Percentiles rank a stretch among this genome's conserved stretches.
Evolutionary conservation across 1,140 invertebrate genomes (phyloP).

Genomic region (Drepana arcuata): DNA sequence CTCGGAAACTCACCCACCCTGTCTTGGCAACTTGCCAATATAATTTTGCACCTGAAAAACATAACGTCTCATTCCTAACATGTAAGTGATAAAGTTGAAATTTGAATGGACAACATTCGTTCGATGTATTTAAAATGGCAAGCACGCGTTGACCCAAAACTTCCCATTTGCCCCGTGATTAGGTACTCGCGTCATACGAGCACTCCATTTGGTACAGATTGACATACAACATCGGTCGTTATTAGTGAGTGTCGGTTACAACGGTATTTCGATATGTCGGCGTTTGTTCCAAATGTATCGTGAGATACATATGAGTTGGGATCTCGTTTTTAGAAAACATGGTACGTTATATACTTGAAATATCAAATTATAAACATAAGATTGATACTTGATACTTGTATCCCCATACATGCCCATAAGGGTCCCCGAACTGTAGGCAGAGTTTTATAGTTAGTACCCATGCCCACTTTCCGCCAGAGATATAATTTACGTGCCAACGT

Average conservation of each 20-base stretch:
- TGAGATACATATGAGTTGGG: too few relatives aligned
- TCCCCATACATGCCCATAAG: too few relatives aligned
- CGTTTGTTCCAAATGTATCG: too few relatives aligned
- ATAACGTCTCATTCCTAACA: not conserved
- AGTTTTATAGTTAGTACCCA: too few relatives aligned
- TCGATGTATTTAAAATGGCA: conserved; percentile 12
- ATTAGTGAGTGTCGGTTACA: conserved; percentile 47
- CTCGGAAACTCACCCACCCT: conserved; percentile 53
- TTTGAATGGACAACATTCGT: conserved; percentile 12
- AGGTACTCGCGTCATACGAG: conserved; percentile 39
- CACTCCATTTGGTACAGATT: conserved; percentile 34
- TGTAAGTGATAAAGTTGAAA: too few relatives aligned
- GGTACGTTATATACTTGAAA: too few relatives aligned
- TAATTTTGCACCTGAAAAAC: conserved; percentile 12
- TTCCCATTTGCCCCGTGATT: conserved; percentile 64
- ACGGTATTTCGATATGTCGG: conserved; percentile 19
- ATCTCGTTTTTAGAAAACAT: too few relatives aligned
- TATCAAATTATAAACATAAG: not conserved
- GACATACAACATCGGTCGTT: conserved; percentile 48
- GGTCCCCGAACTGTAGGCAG: too few relatives aligned
- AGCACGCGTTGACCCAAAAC: conserved; percentile 47
- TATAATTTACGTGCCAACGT: too few relatives aligned
- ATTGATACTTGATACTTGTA: too few relatives aligned
- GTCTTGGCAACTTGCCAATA: conserved; percentile 29
- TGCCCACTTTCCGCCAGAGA: too few relatives aligned